Conservation (phyloP, 2,797 vertebrate genomes). For the Pangasius djambal region DNA sequence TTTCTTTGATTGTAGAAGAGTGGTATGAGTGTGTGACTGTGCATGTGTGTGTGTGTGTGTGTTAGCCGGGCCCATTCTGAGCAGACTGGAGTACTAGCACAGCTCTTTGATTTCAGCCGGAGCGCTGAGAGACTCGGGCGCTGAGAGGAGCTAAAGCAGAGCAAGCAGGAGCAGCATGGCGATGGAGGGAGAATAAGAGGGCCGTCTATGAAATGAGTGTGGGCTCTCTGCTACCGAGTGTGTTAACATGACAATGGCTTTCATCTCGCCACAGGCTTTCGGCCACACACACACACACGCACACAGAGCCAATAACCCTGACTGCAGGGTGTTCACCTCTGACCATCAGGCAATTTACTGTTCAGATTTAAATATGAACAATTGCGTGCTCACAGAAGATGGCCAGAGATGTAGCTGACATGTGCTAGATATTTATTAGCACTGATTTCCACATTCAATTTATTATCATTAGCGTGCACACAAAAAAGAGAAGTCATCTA, state of each 20-base stretch:
- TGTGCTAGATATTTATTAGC: background rate
- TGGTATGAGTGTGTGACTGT: conserved; percentile 42
- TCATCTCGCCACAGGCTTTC: conserved; percentile 51
- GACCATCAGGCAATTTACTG: conserved; percentile 28
- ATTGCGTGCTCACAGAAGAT: background rate
- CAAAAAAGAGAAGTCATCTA: background rate
- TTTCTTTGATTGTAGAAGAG: conserved; percentile 71
- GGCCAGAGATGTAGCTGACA: background rate
- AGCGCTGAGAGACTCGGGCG: conserved; percentile 62
- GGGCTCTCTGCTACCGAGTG: conserved; percentile 48
- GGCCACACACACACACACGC: conserved; percentile 25
- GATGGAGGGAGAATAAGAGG: conserved; percentile 43
- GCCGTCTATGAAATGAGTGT: conserved; percentile 45
- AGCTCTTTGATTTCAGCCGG: conserved; percentile 72
- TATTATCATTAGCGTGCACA: background rate
- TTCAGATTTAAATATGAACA: conserved; percentile 30
- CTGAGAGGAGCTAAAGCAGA: conserved; percentile 47
- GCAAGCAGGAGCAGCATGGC: conserved; percentile 34
- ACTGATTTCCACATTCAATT: conserved; percentile 1
- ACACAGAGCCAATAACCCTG: conserved; percentile 14
- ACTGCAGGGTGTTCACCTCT: conserved; percentile 52
- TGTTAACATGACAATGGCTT: conserved; percentile 65
- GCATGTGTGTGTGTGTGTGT: conserved; percentile 39
- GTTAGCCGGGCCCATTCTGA: conserved; percentile 67
- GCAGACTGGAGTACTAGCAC: conserved; percentile 49